Evolutionary conservation across 2,113 vertebrate genomes (phyloP).

Genomic region (Antigone vipio): DNA sequence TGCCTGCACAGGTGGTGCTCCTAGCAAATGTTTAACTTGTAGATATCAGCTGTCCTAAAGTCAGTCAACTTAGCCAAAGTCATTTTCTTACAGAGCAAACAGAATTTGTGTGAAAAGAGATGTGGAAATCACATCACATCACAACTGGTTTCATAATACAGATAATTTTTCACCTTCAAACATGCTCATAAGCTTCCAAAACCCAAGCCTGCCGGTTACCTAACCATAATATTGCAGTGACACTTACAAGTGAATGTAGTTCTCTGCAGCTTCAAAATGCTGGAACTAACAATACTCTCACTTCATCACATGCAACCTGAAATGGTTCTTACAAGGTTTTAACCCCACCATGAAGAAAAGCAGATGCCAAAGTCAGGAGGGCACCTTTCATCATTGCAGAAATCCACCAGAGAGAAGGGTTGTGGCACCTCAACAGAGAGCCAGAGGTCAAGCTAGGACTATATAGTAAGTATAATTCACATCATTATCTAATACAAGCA

Average conservation of each 20-base stretch:
- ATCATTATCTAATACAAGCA: not conserved
- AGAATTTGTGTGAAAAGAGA: not conserved
- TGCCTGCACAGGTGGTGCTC: not conserved
- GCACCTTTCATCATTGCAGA: not conserved
- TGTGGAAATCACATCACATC: not conserved
- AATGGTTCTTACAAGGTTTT: not conserved
- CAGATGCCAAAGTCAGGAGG: not conserved
- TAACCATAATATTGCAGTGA: not conserved
- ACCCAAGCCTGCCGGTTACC: not conserved
- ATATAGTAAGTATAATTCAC: accelerated
- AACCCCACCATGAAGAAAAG: not conserved
- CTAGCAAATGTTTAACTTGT: not conserved
- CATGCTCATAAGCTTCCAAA: not conserved
- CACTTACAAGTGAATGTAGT: not conserved
- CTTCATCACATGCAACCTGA: not conserved
- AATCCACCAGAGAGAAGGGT: not conserved
- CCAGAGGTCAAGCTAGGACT: not conserved
- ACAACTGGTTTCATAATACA: not conserved
- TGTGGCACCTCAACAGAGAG: not conserved
- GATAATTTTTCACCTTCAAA: not conserved
- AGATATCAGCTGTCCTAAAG: not conserved
- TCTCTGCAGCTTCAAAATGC: not conserved
- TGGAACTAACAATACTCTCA: not conserved
- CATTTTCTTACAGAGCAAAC: not conserved
- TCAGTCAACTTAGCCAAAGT: not conserved